A percentile compares a stretch with the other conserved stretches of the same genome.
phyloP scores from a whole-genome alignment of 2,888 invertebrate genomes.

The Sarcophaga caerulescens region DNA sequence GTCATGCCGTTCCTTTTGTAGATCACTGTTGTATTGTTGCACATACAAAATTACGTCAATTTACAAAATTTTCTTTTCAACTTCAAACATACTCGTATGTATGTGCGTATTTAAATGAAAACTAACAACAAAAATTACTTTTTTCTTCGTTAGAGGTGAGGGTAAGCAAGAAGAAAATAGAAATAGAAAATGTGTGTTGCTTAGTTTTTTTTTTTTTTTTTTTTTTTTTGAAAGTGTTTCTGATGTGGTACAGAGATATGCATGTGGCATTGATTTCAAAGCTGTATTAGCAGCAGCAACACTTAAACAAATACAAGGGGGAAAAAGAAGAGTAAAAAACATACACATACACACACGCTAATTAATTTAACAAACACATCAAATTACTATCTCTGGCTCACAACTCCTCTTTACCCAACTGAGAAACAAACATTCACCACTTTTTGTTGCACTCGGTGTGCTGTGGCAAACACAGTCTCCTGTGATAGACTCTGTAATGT shows the following conservation, averaged over 20 bases:
- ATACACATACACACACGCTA: constrained; percentile 64
- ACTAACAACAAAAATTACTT: background rate
- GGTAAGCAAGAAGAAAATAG: background rate
- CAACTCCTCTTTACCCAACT: background rate
- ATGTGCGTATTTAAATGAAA: background rate
- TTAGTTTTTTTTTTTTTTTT: background rate
- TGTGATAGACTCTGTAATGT: background rate
- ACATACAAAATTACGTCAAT: background rate
- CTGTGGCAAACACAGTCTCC: background rate
- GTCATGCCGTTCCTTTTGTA: background rate
- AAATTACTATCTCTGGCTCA: constrained; percentile 53
- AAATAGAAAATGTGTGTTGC: background rate
- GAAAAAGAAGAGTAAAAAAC: constrained; percentile 12
- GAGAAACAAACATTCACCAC: background rate
- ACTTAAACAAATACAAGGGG: background rate
- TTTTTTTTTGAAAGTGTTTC: background rate
- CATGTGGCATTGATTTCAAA: constrained; percentile 57
- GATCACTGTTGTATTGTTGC: background rate
- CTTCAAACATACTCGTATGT: too few species aligned
- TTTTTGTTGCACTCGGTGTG: background rate
- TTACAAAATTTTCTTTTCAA: background rate
- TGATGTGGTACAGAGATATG: constrained; percentile 47
- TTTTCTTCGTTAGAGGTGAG: background rate
- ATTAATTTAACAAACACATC: constrained; percentile 66
- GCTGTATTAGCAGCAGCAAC: constrained; percentile 8